phyloP scores from a whole-genome alignment of 2,797 vertebrate genomes.

The Pangasius krempfi region DNA sequence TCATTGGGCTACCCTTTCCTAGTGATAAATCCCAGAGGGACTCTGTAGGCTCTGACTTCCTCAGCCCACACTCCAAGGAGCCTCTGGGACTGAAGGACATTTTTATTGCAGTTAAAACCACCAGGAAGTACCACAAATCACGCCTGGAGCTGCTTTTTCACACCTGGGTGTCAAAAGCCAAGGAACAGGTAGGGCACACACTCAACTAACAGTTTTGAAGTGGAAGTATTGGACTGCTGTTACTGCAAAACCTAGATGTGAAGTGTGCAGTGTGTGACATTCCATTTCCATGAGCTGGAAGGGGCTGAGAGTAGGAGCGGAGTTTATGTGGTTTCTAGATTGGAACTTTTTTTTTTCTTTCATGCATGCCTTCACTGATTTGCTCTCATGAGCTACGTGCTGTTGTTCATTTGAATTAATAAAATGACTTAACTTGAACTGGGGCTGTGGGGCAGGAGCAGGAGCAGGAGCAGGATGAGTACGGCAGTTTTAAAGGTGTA shows the following conservation, averaged over 20 bases:
- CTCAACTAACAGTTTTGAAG: background rate
- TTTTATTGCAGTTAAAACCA: constrained; percentile 95
- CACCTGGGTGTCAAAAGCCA: constrained; percentile 90
- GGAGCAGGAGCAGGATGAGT: background rate
- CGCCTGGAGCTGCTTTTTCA: constrained; percentile 87
- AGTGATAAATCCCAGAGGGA: constrained; percentile 28
- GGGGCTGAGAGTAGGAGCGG: background rate
- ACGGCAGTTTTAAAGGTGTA: background rate
- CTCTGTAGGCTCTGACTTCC: background rate
- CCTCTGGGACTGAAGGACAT: constrained; percentile 81
- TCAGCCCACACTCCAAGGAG: constrained; percentile 61
- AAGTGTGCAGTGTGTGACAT: background rate
- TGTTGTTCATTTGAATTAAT: background rate
- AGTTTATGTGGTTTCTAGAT: background rate
- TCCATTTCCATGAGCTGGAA: constrained; percentile 21
- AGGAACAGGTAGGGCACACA: constrained; percentile 78
- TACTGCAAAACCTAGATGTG: background rate
- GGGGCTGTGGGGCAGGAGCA: too few species aligned
- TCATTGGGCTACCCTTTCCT: constrained; percentile 9
- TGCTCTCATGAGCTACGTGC: background rate
- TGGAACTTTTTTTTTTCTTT: background rate
- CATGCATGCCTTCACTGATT: background rate
- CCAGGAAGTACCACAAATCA: constrained; percentile 87
- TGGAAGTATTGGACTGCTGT: background rate
- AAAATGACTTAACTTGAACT: background rate